These are phyloP conservation scores for Dolichallabes microphthalmus DNA, from an alignment of 2,113 vertebrate species.

Conservation along the genomic window DNA sequence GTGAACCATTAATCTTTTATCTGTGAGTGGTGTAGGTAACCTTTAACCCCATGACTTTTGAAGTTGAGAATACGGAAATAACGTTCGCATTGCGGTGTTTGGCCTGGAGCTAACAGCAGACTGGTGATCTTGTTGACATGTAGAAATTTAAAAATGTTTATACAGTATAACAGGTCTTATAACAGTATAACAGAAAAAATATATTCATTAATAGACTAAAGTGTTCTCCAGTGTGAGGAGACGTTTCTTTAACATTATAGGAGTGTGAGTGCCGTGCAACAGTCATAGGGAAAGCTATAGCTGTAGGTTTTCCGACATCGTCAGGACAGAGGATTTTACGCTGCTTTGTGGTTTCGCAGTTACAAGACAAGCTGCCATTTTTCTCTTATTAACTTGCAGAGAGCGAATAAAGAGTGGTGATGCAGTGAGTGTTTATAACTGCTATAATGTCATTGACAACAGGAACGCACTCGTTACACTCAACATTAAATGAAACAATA, in stretches of 20 bases:
- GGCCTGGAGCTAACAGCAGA: not conserved
- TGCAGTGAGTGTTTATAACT: not conserved
- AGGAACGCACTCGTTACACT: not conserved
- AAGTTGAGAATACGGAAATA: not conserved
- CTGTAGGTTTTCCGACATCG: too few species aligned
- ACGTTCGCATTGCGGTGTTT: not conserved
- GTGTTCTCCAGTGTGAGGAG: not conserved
- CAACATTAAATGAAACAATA: not conserved
- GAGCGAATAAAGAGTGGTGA: not conserved
- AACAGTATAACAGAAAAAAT: too few species aligned
- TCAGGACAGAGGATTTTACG: too few species aligned
- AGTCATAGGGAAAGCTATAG: too few species aligned
- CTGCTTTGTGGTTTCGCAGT: too few species aligned
- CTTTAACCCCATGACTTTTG: not conserved
- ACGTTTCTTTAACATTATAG: not conserved
- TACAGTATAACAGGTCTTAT: not conserved
- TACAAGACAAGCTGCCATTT: too few species aligned
- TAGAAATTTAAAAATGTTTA: too few species aligned
- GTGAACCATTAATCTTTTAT: not conserved
- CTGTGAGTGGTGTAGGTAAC: not conserved
- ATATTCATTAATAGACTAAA: too few species aligned
- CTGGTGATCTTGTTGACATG: not conserved
- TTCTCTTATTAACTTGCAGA: too few species aligned
- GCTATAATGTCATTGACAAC: not conserved
- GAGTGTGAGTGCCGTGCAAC: too few species aligned